A percentile compares a stretch with the other conserved stretches of the same genome.
phyloP scores from a whole-genome alignment of 2,797 vertebrate genomes.

The Holocentrus rufus region DNA sequence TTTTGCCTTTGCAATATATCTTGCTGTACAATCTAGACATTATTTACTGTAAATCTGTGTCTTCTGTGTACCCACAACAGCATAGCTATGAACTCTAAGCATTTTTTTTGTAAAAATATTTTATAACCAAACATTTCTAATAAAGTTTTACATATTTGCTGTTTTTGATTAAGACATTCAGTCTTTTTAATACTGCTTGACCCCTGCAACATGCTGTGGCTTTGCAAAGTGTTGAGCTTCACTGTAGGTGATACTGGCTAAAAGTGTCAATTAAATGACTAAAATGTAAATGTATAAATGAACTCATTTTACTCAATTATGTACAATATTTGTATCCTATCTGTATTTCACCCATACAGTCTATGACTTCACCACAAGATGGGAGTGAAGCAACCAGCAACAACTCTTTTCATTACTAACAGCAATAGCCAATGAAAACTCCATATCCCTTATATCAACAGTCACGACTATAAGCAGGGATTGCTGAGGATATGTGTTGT shows the following conservation, averaged over 20 bases:
- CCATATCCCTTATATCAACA: not conserved
- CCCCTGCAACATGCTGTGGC: too few relatives aligned
- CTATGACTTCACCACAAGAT: conserved; percentile 43
- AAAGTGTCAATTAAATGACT: too few relatives aligned
- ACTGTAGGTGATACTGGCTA: too few relatives aligned
- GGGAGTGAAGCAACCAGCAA: conserved; percentile 22
- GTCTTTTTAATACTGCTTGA: not conserved
- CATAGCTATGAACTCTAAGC: conserved; percentile 9
- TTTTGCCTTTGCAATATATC: conserved; percentile 26
- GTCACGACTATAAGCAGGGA: not conserved
- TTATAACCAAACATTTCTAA: conserved; percentile 27
- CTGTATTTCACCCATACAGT: conserved; percentile 9
- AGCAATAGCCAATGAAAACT: not conserved
- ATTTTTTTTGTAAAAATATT: conserved; percentile 35
- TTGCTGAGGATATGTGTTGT: not conserved
- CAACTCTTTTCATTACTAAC: not conserved
- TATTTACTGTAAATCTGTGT: not conserved
- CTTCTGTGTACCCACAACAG: not conserved
- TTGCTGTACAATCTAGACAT: conserved; percentile 11
- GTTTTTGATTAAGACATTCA: conserved; percentile 18
- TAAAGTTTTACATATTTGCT: conserved; percentile 46
- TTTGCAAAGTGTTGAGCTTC: too few relatives aligned
- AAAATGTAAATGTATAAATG: too few relatives aligned
- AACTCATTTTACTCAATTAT: not conserved
- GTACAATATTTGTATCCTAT: conserved; percentile 26